Evolutionary conservation across 1,140 invertebrate species (phyloP), one percentile per base, ranked within the genome.

Genomic region (Zaprionus africanus): DNA sequence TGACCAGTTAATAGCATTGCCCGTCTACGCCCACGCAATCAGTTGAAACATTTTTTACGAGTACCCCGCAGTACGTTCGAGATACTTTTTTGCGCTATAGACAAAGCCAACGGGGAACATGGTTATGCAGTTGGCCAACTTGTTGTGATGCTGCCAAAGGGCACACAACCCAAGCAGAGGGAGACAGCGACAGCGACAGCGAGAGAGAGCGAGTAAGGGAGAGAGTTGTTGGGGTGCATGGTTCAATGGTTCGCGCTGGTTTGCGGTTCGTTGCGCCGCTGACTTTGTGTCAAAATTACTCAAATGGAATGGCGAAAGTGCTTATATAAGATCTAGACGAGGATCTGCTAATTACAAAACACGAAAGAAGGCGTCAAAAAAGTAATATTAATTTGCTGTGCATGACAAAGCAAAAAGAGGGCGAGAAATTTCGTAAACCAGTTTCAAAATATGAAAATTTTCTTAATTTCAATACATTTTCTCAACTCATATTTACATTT

Each of bases 11-110:
- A 79, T 76, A 76, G 73, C 67, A 72, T 76, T 79, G 74, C 62
- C 53, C 74, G 62, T 59, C 73, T 72, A 79, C 77, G 77, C 77
- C 77, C 77, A 79, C 67, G 77, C 77, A 79, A 79, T 79, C 77
- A 72, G 60, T 76, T 53, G 68, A 69, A 75, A 58, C 72, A 70
- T 58, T 69, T 70, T 75, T 70, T 63, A 75, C 53, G 66, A 70
- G 62, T 59, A 59, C 17, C 59, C 31, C 9, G n/a, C 22, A 34
- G 31, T 34, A 34, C 9, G 38, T 12, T 24, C 19, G 34, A 75
- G 66, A 70, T 63, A 63, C 53, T 59, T 59, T 70, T 68, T 26
- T 46, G 41, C 56, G 49, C 71, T 49, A 73, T 51, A 49, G 38
- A 57, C 36, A 63, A 70, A 72, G 62, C 58, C 70, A 72, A 51